Evolutionary conservation across 2,888 invertebrate species (phyloP).

Genomic region (Dryobota labecula): DNA sequence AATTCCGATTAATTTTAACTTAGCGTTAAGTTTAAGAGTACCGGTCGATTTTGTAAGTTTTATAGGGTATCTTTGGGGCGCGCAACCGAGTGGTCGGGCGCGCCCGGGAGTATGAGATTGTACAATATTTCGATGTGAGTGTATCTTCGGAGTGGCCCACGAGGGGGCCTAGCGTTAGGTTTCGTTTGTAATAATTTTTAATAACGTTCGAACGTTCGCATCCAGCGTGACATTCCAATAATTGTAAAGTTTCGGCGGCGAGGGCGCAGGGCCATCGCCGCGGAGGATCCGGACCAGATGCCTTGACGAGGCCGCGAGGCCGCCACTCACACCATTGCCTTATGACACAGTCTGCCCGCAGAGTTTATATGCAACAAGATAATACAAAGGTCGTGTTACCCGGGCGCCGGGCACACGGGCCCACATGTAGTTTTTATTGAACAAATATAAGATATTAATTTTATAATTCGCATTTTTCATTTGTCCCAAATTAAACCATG

Average conservation of each 20-base stretch:
- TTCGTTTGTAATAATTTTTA: conserved; percentile 84
- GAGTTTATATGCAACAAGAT: conserved; percentile 90
- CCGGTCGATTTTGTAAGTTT: conserved; percentile 91
- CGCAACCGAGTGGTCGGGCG: conserved; percentile 80
- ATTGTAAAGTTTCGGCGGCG: conserved; percentile 83
- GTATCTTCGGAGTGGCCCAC: conserved; percentile 80
- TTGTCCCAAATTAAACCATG: conserved; percentile 58
- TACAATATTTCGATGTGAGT: conserved; percentile 84
- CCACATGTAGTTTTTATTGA: conserved; percentile 91
- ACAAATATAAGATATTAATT: conserved; percentile 91
- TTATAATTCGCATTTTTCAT: conserved; percentile 88
- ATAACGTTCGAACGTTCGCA: conserved; percentile 85
- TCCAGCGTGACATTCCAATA: conserved; percentile 90
- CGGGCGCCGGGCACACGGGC: conserved; percentile 90
- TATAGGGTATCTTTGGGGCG: conserved; percentile 89
- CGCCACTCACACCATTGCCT: conserved; percentile 88
- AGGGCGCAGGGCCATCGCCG: conserved; percentile 72
- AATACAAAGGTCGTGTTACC: conserved; percentile 91
- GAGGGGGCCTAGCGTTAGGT: conserved; percentile 82
- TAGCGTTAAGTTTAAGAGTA: conserved; percentile 89
- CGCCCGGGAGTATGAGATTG: conserved; percentile 82
- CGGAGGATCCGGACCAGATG: conserved; percentile 82
- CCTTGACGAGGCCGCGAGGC: conserved; percentile 82
- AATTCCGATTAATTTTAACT: conserved; percentile 91
- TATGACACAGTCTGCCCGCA: conserved; percentile 91